Conservation (phyloP, 2,113 vertebrate species). For the Theristicus caerulescens region DNA sequence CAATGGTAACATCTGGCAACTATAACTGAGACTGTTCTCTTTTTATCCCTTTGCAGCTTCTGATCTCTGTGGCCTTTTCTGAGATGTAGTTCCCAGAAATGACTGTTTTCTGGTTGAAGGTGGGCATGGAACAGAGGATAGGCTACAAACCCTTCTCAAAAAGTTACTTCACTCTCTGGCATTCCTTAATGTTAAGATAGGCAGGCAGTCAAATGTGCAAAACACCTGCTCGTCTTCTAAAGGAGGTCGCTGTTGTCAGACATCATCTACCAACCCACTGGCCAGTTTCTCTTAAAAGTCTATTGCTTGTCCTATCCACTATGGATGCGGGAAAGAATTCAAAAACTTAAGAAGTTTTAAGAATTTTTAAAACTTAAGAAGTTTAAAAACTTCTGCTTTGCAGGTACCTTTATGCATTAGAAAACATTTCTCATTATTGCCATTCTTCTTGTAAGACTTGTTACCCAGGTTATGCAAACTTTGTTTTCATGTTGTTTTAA, state of each 20-base stretch:
- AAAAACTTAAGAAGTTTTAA: too few relatives aligned
- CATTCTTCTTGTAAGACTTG: background rate
- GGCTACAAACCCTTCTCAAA: background rate
- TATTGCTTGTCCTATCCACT: background rate
- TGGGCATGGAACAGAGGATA: background rate
- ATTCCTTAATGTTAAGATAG: background rate
- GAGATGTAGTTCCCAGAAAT: background rate
- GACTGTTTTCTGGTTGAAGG: background rate
- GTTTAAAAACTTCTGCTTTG: background rate
- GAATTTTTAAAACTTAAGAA: too few relatives aligned
- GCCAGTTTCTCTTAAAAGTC: background rate
- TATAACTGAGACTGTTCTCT: background rate
- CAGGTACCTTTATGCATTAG: background rate
- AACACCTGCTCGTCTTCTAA: background rate
- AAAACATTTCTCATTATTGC: background rate
- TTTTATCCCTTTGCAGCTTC: background rate
- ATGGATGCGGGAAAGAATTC: background rate
- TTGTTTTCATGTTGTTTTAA: background rate
- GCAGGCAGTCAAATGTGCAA: background rate
- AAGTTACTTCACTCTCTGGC: background rate
- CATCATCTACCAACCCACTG: background rate
- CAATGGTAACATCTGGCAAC: background rate
- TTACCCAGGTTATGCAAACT: background rate
- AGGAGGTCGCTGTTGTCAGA: background rate
- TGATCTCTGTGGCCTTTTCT: background rate